A percentile compares a stretch with the other conserved stretches of the same genome.
phyloP scores from a whole-genome alignment of 2,797 vertebrate genomes.

The Chloroceryle amazona region DNA sequence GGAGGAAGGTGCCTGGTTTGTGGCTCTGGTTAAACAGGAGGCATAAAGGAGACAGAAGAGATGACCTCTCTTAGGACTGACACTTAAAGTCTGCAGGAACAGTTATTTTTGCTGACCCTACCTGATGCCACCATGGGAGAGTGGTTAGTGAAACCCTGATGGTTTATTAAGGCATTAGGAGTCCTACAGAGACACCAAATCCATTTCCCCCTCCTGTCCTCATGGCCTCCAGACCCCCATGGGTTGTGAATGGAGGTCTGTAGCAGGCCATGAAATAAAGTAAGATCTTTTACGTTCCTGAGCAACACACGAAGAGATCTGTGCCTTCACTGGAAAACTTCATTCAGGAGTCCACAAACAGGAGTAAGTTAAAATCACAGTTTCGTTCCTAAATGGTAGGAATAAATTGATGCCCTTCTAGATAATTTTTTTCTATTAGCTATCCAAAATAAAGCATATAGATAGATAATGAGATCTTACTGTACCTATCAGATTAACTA shows the following conservation, averaged over 20 bases:
- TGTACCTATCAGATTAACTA: conserved; percentile 9
- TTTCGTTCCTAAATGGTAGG: conserved; percentile 12
- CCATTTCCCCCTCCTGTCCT: not conserved
- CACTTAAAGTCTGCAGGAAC: not conserved
- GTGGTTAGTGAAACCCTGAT: not conserved
- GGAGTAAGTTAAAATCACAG: not conserved
- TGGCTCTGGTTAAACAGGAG: not conserved
- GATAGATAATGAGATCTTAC: conserved; percentile 42
- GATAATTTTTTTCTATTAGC: conserved; percentile 35
- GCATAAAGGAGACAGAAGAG: not conserved
- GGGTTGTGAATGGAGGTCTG: not conserved
- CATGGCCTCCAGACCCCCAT: fast-evolving
- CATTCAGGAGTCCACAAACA: not conserved
- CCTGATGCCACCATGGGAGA: not conserved
- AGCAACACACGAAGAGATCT: not conserved
- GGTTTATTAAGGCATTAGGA: not conserved
- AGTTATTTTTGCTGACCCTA: not conserved
- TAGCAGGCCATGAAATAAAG: not conserved
- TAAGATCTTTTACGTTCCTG: not conserved
- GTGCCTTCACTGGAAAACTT: not conserved
- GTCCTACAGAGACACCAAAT: not conserved
- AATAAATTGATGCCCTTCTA: conserved; percentile 22
- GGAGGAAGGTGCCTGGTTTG: not conserved
- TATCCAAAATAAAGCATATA: conserved; percentile 41
- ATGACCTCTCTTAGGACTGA: not conserved